A percentile compares a stretch with the other conserved stretches of the same genome.
These are phyloP conservation scores for Drosophila mauritiana DNA, from an alignment of 1,140 invertebrate genomes.

Conservation along the genomic window DNA sequence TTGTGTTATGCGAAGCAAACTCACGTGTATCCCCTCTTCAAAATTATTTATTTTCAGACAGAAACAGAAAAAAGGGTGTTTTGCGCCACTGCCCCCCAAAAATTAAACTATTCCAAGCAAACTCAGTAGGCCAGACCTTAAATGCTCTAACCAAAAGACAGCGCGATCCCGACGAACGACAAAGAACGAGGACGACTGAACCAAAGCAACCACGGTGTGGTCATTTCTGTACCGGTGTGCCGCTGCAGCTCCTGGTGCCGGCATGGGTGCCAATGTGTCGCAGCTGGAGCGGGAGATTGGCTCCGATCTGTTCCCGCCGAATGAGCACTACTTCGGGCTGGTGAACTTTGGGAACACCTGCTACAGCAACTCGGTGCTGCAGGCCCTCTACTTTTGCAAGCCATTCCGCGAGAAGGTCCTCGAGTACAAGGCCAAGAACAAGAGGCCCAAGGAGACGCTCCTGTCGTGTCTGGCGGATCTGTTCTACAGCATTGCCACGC, in stretches of 20 bases:
- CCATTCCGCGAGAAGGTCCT: constrained; percentile 99
- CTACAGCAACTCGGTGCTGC: constrained; percentile 99
- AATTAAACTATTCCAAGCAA: constrained; percentile 55
- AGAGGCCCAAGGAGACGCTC: constrained; percentile 98
- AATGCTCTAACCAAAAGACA: constrained; percentile 36
- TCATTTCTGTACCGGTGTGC: constrained; percentile 77
- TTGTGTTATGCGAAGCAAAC: constrained; percentile 82
- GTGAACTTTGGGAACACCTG: constrained; percentile 99
- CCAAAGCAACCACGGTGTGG: constrained; percentile 72
- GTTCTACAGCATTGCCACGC: constrained; percentile 99
- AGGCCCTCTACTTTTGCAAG: constrained; percentile 99
- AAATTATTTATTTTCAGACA: constrained; percentile 84
- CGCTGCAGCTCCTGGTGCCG: constrained; percentile 74
- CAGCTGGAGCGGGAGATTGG: constrained; percentile 99
- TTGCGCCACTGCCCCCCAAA: constrained; percentile 61
- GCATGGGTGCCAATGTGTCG: constrained; percentile 97
- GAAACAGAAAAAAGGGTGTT: constrained; percentile 64
- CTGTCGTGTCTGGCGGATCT: constrained; percentile 98
- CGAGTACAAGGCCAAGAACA: constrained; percentile 99
- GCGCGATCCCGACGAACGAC: constrained; percentile 21
- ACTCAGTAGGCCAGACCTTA: constrained; percentile 39
- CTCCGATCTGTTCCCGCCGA: constrained; percentile 97
- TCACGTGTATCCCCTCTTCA: constrained; percentile 84
- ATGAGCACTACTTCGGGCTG: constrained; percentile 99
- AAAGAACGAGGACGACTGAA: constrained; percentile 20